These are phyloP conservation scores for Epistrophe eligans DNA, from an alignment of 2,888 invertebrate genomes.

Conservation along the genomic window DNA sequence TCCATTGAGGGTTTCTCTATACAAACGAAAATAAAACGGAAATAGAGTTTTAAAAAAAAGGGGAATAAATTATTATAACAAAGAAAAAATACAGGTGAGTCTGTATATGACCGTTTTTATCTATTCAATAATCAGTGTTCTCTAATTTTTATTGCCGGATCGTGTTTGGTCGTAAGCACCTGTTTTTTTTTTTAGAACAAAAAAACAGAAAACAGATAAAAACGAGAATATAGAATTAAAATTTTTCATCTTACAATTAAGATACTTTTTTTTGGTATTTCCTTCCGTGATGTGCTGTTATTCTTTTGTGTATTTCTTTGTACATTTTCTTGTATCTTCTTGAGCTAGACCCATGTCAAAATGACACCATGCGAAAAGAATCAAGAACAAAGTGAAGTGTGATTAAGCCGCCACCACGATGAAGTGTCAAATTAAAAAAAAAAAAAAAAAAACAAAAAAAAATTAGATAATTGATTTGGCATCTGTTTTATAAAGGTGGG, in stretches of 20 bases:
- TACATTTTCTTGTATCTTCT: neutral
- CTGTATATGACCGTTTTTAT: constrained; percentile 42
- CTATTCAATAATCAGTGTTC: constrained; percentile 60
- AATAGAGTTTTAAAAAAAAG: constrained; percentile 45
- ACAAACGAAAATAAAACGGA: constrained; percentile 52
- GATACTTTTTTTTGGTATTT: neutral
- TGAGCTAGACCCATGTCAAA: constrained; percentile 61
- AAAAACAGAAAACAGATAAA: neutral
- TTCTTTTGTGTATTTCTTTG: constrained; percentile 11
- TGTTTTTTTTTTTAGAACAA: constrained; percentile 2
- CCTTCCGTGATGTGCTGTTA: constrained; percentile 21
- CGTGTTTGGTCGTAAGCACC: constrained; percentile 51
- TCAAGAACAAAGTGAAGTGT: constrained; percentile 16
- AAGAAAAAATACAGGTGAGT: constrained; percentile 35
- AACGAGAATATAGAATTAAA: constrained; percentile 10
- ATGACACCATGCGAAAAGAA: constrained; percentile 51
- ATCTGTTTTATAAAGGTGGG: neutral
- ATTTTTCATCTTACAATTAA: neutral
- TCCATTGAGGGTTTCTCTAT: neutral
- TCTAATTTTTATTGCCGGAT: constrained; percentile 58
- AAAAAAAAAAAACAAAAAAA: neutral
- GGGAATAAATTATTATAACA: constrained; percentile 49
- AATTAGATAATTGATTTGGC: constrained; percentile 25
- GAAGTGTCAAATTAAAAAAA: neutral
- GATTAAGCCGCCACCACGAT: neutral